Percentiles rank a stretch among this genome's conserved stretches.
phyloP scores from a whole-genome alignment of 30 jellyfish, hydroid and myxozoan genomes.

The Aurelia aurita complex sp. Pacific region DNA sequence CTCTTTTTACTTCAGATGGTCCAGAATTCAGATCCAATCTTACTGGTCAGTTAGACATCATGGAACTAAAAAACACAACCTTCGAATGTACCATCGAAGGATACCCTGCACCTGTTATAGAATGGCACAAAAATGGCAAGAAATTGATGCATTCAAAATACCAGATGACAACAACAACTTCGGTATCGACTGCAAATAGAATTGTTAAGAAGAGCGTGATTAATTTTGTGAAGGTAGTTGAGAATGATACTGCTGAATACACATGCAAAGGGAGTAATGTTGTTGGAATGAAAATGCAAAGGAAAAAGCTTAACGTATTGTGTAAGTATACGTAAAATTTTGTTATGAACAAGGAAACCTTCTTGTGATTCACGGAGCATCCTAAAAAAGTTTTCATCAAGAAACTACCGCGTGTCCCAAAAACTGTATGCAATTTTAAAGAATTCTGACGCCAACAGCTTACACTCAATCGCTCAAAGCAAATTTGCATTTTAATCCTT shows the following conservation, averaged over 20 bases:
- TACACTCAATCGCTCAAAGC: too few relatives aligned
- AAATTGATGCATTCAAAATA: not conserved
- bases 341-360: too few relatives aligned
- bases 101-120: constrained; percentile 43
- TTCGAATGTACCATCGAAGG: constrained; percentile 57
- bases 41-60: constrained; percentile 33
- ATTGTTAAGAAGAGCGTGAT: constrained; percentile 13
- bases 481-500: too few relatives aligned
- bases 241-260: constrained; percentile 60
- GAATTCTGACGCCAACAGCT: too few relatives aligned
- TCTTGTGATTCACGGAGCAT: too few relatives aligned
- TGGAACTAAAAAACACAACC: constrained; percentile 15
- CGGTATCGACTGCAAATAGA: constrained; percentile 12
- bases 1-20: constrained; percentile 33
- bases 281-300: constrained; percentile 15
- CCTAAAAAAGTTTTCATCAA: too few relatives aligned
- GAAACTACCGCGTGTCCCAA: too few relatives aligned
- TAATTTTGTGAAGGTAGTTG: constrained; percentile 14
- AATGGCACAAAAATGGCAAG: constrained; percentile 51
- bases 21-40: constrained; percentile 56
- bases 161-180: not conserved
- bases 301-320: constrained; percentile 22
- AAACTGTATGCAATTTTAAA: too few relatives aligned
- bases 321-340: constrained; percentile 29
- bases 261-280: constrained; percentile 43